Evolutionary conservation across 2,113 vertebrate genomes (phyloP).

Genomic region (Alethe diademata): DNA sequence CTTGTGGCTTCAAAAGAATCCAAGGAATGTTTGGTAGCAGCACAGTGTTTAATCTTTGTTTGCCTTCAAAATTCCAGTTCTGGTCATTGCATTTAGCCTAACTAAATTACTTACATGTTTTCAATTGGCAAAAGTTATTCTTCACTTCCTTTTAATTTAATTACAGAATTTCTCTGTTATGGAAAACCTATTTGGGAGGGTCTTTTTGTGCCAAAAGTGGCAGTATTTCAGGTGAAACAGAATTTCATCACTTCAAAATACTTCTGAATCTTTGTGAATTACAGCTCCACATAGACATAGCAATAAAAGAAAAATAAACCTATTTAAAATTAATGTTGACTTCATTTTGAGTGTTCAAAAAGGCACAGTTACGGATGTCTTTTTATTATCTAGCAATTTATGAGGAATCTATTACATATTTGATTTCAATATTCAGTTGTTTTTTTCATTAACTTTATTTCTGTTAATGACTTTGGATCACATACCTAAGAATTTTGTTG

Average conservation of each 20-base stretch:
- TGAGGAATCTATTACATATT: background rate
- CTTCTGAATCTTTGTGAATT: background rate
- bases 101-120: slow-evolving; percentile 7
- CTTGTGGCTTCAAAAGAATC: slow-evolving; percentile 14
- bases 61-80: slow-evolving; percentile 34
- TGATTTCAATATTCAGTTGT: background rate
- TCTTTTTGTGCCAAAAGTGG: background rate
- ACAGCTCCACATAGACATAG: background rate
- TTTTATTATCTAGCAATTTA: background rate
- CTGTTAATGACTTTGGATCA: background rate
- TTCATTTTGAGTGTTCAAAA: background rate
- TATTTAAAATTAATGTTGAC: background rate
- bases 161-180: background rate
- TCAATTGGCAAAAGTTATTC: background rate
- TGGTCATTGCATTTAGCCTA: background rate
- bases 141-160: slow-evolving; percentile 11
- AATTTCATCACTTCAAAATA: background rate
- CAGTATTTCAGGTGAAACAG: background rate
- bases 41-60: slow-evolving; percentile 8
- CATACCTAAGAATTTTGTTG: background rate
- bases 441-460: background rate
- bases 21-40: slow-evolving; percentile 13
- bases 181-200: background rate
- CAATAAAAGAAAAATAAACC: background rate
- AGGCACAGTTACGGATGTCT: background rate